Percentiles rank a stretch among this genome's conserved stretches.
phyloP scores from a whole-genome alignment of 92 coral and sea anemone species.

The Zoanthus gigantus region DNA sequence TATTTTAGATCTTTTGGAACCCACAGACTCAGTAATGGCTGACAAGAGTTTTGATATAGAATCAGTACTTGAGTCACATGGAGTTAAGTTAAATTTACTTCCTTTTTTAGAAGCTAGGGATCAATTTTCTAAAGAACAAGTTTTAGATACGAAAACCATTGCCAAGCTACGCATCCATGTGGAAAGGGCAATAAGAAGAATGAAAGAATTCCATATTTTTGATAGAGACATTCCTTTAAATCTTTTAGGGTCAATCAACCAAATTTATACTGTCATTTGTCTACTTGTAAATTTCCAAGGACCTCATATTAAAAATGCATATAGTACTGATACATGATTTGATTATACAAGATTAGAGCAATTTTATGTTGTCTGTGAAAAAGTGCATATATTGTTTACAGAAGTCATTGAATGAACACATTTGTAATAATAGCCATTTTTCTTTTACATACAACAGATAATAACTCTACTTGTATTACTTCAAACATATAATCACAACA shows the following conservation, averaged over 20 bases:
- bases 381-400: slow-evolving; percentile 10
- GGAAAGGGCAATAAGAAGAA: slow-evolving; percentile 54
- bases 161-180: slow-evolving; percentile 49
- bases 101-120: slow-evolving; percentile 52
- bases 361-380: not conserved
- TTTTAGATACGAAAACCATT: slow-evolving; percentile 60
- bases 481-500: slow-evolving; percentile 18
- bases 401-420: slow-evolving; percentile 20
- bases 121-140: slow-evolving; percentile 59
- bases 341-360: not conserved
- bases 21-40: slow-evolving; percentile 63
- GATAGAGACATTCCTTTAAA: slow-evolving; percentile 45
- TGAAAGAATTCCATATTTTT: slow-evolving; percentile 62
- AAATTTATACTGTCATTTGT: slow-evolving; percentile 65
- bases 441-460: slow-evolving; percentile 12
- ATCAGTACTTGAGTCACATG: slow-evolving; percentile 16
- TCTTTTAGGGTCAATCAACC: slow-evolving; percentile 54
- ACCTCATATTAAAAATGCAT: slow-evolving; percentile 19
- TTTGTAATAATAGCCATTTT: slow-evolving; percentile 3
- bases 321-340: not conserved
- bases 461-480: slow-evolving; percentile 17
- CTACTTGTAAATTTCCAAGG: slow-evolving; percentile 56
- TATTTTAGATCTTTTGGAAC: slow-evolving; percentile 49
- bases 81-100: slow-evolving; percentile 50
- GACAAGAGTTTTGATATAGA: slow-evolving; percentile 60